Base-by-base conservation (phyloP, 2,797 vertebrate genomes). In the Spea hammondii region DNA sequence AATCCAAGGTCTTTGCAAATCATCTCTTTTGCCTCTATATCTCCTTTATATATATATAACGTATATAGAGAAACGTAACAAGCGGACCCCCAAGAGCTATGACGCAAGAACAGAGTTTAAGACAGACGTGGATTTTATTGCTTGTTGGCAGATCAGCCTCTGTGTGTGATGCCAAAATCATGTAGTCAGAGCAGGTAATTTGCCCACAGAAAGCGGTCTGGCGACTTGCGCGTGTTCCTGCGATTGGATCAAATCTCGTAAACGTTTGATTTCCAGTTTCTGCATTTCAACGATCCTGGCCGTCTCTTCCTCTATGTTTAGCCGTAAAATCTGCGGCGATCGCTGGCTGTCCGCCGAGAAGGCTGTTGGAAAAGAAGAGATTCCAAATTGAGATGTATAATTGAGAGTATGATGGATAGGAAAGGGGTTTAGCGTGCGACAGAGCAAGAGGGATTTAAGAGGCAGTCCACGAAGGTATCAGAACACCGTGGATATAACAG, bases 201-300 rank as follows among this genome's bases (percentile, higher is more conserved):
- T 92, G 84, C 59, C 71, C 0, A 78, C 81, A 0, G 80, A 77
- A 0, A 85, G 14, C 14, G 88, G 65, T 4, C 88, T 86, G 67
- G 87, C 17, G 11, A 82, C 55, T 0, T 83, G 71, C 47, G 78
- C 50, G 65, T 86, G 83, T 4, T 82, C 83, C 53, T 89, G 91
- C 46, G 87, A 83, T 44, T 88, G 89, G 70, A 92, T 87, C 84
- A 93, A 86, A 32, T 92, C 89, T 83, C 85, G 84, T 45, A 95
- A 91, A 45, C 87, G 86, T 4, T 90, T 90, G 82, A 95, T 95
- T 89, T 95, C 93, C 5, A 89, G 60, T 53, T 89, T 89, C 65
- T 95, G 95, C 86, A 93, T 91, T 85, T 93, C 91, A 65, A 95
- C 92, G 65, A 95, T 93, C 74, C 89, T 89, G 77, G 89, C 87